Conservation (phyloP, 2,888 invertebrate genomes). For the Melieria picta region DNA sequence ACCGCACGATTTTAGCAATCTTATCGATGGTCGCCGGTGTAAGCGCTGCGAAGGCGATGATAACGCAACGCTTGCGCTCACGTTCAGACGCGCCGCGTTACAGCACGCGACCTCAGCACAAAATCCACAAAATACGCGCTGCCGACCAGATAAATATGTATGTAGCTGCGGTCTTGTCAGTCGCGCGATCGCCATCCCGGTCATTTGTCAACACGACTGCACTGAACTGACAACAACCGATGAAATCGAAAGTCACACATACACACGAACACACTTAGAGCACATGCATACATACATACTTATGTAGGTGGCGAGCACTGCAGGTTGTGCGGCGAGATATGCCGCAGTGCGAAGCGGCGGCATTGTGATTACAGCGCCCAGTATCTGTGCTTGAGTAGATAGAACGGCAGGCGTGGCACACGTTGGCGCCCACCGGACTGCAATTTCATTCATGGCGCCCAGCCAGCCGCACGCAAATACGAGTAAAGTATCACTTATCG, state of each 20-base stretch:
- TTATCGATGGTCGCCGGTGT: constrained; percentile 9
- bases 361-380: too few relatives aligned
- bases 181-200: too few relatives aligned
- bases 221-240: neutral
- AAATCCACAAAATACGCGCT: constrained; percentile 31
- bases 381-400: too few relatives aligned
- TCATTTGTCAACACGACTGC: too few relatives aligned
- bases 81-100: neutral
- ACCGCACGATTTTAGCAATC: constrained; percentile 12
- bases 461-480: too few relatives aligned
- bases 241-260: neutral
- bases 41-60: neutral
- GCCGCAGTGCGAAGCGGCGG: too few relatives aligned
- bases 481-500: too few relatives aligned
- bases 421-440: too few relatives aligned
- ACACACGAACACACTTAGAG: neutral
- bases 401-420: too few relatives aligned
- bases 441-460: too few relatives aligned
- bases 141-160: too few relatives aligned
- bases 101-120: constrained; percentile 8
- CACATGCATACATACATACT: neutral
- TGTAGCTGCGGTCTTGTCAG: too few relatives aligned
- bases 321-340: neutral
- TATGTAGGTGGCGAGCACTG: neutral
- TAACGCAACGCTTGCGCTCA: neutral